Evolutionary conservation across 2,888 invertebrate genomes (phyloP), one percentile per base, ranked within the genome.

Genomic region (Ischnus inquisitorius): DNA sequence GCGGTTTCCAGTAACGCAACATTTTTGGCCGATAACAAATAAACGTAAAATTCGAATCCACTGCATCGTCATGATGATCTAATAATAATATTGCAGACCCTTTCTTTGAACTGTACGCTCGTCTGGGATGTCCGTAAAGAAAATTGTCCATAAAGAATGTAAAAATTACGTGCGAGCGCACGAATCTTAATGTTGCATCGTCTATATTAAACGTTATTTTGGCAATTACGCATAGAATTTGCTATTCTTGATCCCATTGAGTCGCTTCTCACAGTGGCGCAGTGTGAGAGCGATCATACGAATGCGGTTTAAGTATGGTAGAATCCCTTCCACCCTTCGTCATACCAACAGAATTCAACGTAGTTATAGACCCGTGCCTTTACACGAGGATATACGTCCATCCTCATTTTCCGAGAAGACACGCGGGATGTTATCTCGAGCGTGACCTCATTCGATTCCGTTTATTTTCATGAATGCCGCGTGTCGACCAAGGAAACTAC

Each of bases 391-490:
- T 60, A 81, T 34, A 75, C 78, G 80, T 68, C 79, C 75, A 69
- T 71, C 72, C 34, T 77, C 78, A 83, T 82, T 77, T 83, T 78
- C 57, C 46, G 54, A 77, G 65, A 82, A 74, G 82, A 69, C 75
- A 77, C 39, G 12, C 39, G 78, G 64, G 54, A 77, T 65, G 83
- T 79, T 85, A 85, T 83, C 84, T 87, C 84, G 72, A 85, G 84
- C 87, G 85, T 85, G 75, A 82, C 78, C 79, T 83, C 82, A 87
- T 87, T 85, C 87, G 84, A 87, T 85, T 85, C 69, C 81, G 82
- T 87, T 87, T 85, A 85, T 84, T 85, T 85, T 82, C 83, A 83
- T 84, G 85, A 81, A 77, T 80, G 64, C 34, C 78, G 72, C 79
- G 77, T 68, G 77, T 64, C 71, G 67, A 85, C 77, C 57, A 79